Conservation (phyloP, 2,888 invertebrate species). For the Dryobotodes eremita region DNA sequence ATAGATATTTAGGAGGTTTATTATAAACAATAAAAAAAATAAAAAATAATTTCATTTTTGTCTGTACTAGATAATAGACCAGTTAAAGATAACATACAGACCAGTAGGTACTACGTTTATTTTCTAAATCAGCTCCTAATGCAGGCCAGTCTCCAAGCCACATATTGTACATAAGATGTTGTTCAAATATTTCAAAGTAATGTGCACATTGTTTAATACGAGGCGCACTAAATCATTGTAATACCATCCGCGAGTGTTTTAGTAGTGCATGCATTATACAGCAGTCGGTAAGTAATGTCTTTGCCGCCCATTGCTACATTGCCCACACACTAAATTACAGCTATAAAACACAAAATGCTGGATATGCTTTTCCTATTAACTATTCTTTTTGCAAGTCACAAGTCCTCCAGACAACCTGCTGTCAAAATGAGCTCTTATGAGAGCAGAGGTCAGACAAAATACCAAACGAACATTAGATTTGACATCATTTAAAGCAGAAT, state of each 20-base stretch:
- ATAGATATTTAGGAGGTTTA: not conserved
- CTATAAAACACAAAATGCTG: not conserved
- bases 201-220: conserved; percentile 29
- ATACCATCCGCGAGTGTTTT: conserved; percentile 17
- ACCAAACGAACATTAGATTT: not conserved
- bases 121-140: conserved; percentile 5
- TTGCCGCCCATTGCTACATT: no score
- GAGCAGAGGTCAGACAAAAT: not conserved
- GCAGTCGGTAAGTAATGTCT: no score
- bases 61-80: not conserved
- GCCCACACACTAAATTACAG: not conserved
- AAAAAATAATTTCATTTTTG: not conserved
- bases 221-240: conserved; percentile 34
- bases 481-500: not conserved
- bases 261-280: conserved; percentile 21
- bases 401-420: not conserved
- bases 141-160: conserved; percentile 17
- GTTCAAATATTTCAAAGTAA: conserved; percentile 32
- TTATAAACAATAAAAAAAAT: not conserved
- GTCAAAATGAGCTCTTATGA: not conserved
- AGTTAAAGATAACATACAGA: not conserved
- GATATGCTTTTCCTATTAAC: conserved; percentile 1
- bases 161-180: conserved; percentile 22
- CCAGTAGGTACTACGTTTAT: not conserved
- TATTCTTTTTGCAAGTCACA: no score